These are phyloP conservation scores for Sylvia borin DNA, from an alignment of 2,797 vertebrate genomes.

Conservation along the genomic window DNA sequence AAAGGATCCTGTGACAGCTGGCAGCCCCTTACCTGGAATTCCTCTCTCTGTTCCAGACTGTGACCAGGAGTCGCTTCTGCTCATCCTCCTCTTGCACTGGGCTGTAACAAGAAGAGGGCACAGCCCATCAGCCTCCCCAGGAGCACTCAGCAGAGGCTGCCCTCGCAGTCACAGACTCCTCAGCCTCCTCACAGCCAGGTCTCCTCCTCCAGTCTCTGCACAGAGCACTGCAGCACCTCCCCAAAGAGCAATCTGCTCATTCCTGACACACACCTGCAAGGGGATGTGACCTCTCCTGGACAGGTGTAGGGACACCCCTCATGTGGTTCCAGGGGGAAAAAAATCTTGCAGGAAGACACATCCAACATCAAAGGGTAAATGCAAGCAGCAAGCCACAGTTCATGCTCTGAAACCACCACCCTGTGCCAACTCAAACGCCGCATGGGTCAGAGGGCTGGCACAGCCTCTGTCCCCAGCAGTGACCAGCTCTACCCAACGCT, in stretches of 20 bases:
- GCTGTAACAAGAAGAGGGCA: conserved; percentile 59
- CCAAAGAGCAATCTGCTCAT: fast-evolving
- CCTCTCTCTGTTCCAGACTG: conserved; percentile 83
- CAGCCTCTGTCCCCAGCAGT: background rate
- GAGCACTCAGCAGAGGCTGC: background rate
- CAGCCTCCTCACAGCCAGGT: background rate
- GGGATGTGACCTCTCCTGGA: background rate
- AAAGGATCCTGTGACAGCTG: background rate
- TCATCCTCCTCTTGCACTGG: conserved; percentile 75
- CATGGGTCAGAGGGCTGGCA: background rate
- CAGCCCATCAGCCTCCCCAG: background rate
- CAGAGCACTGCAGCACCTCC: background rate
- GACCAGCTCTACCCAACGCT: background rate
- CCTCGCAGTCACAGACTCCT: background rate
- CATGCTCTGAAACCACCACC: background rate
- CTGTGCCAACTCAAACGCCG: background rate
- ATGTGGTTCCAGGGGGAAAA: background rate
- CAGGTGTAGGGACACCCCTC: background rate
- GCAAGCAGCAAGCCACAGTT: background rate
- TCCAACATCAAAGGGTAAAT: background rate
- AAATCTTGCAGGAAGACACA: background rate
- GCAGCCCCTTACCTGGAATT: conserved; percentile 77
- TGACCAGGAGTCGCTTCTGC: conserved; percentile 85
- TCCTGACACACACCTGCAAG: background rate
- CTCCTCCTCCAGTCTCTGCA: background rate